Evolutionary conservation across 2,888 invertebrate species (phyloP), one percentile per base, ranked within the genome.

Genomic region (Heliconius charithonia): DNA sequence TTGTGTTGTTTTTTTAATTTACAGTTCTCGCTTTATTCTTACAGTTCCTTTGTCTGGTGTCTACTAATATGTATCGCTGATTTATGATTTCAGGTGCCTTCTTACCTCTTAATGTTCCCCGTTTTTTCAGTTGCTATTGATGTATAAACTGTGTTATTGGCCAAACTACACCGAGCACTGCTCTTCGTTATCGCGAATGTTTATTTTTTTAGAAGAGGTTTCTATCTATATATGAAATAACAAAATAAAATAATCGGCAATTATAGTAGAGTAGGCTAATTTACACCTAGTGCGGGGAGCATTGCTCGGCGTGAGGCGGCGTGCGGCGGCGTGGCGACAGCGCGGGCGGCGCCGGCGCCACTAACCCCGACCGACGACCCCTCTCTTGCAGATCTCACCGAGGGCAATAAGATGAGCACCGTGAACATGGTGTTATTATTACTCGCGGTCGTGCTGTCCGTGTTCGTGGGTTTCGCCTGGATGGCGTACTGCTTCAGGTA

Each of bases 401-500:
- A 96, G 95, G 96, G 96, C 91, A 96, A 97, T 96, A 97, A 97
- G 96, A 96, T 98, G 96, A 98, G 97, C 96, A 98, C 98, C 91
- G 96, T 97, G 95, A 96, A 96, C 93, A 97, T 98, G 98, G 98
- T 98, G 96, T 96, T 98, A 96, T 97, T 98, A 96, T 97, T 98
- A 96, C 97, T 98, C 94, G 97, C 97, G 94, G 97, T 98, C 95
- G 98, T 98, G 95, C 98, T 97, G 94, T 97, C 97, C 94, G 98
- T 98, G 97, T 98, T 98, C 98, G 97, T 98, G 97, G 97, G 97
- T 97, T 98, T 98, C 97, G 98, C 98, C 95, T 96, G 97, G 96
- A 96, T 97, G 97, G 98, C 98, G 95, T 97, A 97, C 96, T 98
- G 98, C 97, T 98, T 98, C 98, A 98, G 98, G 98, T 98, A 95